phyloP scores from a whole-genome alignment of 2,888 invertebrate species.

The Drosophila cognata region DNA sequence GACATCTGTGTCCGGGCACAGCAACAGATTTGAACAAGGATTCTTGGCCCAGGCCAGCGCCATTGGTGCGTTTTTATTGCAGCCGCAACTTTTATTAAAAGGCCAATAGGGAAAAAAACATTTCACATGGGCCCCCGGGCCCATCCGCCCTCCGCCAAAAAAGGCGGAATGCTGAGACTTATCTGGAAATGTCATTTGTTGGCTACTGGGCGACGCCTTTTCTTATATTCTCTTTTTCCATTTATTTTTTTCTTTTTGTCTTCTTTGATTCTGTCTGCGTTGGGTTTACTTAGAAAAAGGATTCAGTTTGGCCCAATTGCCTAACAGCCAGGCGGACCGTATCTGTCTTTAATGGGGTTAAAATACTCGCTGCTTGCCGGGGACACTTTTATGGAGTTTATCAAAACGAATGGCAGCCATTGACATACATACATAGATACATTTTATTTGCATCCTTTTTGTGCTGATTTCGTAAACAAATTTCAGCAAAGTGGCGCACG shows the following conservation, averaged over 20 bases:
- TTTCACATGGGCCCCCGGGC: conserved; percentile 11
- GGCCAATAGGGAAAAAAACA: conserved; percentile 49
- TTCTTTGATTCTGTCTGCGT: conserved; percentile 12
- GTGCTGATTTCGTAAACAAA: conserved; percentile 61
- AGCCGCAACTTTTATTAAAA: conserved; percentile 77
- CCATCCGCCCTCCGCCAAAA: conserved; percentile 4
- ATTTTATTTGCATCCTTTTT: conserved; percentile 73
- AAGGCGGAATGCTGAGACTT: conserved; percentile 47
- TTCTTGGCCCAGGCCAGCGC: conserved; percentile 22
- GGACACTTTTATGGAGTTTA: conserved; percentile 69
- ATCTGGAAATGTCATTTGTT: conserved; percentile 70
- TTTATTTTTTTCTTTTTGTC: not conserved
- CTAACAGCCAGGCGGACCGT: not conserved
- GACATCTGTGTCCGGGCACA: conserved; percentile 26
- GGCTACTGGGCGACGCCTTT: conserved; percentile 37
- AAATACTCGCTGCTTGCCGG: conserved; percentile 53
- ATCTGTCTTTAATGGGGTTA: conserved; percentile 68
- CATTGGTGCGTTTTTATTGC: conserved; percentile 64
- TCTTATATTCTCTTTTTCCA: conserved; percentile 11
- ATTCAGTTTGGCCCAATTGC: conserved; percentile 38
- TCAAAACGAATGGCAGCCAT: conserved; percentile 70
- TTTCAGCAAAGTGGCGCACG: conserved; percentile 32
- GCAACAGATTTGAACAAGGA: conserved; percentile 62
- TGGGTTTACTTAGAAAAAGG: conserved; percentile 30
- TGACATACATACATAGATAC: conserved; percentile 80